Conservation (phyloP, 2,113 vertebrate species). For the Eretmochelys imbricata region DNA sequence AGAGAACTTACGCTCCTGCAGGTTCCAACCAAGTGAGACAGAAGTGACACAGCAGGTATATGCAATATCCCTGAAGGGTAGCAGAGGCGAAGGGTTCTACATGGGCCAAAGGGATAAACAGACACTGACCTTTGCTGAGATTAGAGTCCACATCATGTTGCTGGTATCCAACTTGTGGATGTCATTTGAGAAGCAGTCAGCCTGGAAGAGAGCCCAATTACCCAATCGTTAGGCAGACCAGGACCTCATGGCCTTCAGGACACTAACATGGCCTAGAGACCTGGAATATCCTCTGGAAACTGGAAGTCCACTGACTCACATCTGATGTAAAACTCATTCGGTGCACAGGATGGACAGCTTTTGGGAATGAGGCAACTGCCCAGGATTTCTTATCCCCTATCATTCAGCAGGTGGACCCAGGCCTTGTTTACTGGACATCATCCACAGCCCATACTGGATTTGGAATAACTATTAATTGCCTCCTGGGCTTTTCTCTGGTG, state of each 20-base stretch:
- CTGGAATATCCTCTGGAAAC: not conserved
- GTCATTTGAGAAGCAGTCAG: constrained; percentile 99
- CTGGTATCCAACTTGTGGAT: constrained; percentile 96
- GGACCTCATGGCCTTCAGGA: not conserved
- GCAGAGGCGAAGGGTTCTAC: not conserved
- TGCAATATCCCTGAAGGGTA: not conserved
- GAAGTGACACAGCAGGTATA: not conserved
- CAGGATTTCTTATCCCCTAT: not conserved
- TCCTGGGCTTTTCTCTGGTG: not conserved
- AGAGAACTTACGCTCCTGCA: not conserved
- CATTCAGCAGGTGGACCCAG: not conserved
- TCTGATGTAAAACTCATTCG: not conserved
- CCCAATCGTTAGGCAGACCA: not conserved
- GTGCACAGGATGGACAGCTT: not conserved
- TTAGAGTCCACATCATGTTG: constrained; percentile 93
- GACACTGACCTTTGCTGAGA: constrained; percentile 90
- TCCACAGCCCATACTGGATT: not conserved
- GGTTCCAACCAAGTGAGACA: not conserved
- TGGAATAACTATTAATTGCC: not conserved
- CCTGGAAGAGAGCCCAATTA: constrained; percentile 80
- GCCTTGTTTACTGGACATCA: not conserved
- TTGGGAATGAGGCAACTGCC: not conserved
- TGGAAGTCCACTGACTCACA: not conserved
- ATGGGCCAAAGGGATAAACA: not conserved
- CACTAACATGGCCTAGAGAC: not conserved